Conservation (phyloP, 2,888 invertebrate genomes). For the Orchestes rusci region DNA sequence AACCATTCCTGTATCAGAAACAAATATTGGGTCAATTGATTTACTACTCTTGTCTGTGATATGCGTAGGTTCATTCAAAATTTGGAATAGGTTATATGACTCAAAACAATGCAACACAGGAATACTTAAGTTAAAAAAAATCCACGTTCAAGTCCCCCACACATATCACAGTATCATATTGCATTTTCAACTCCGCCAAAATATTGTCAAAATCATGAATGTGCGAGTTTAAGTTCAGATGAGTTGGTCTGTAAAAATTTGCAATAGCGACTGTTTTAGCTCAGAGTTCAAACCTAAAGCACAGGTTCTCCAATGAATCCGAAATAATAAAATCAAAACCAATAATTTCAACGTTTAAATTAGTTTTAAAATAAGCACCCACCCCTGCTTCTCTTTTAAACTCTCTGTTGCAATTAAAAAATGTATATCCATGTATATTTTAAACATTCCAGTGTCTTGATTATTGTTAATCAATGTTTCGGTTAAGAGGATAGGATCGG, state of each 20-base stretch:
- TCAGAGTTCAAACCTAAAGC: background rate
- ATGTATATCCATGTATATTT: background rate
- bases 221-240: conserved; percentile 2
- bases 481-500: background rate
- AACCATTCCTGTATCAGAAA: background rate
- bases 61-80: conserved; percentile 1
- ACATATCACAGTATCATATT: conserved; percentile 2
- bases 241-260: conserved; percentile 5
- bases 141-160: conserved; percentile 3
- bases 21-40: conserved; percentile 3
- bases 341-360: conserved; percentile 3
- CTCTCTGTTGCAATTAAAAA: background rate
- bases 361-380: too few relatives aligned
- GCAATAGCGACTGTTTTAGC: conserved; percentile 1
- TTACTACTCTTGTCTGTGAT: conserved; percentile 2
- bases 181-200: conserved; percentile 2
- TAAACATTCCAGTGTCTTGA: background rate
- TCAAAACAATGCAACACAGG: conserved; percentile 5
- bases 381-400: background rate
- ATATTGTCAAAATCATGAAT: conserved; percentile 7
- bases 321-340: conserved; percentile 5
- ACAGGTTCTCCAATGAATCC: conserved; percentile 1
- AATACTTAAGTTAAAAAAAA: conserved; percentile 6
- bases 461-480: background rate
- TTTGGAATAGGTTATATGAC: background rate